Percentiles rank a stretch among this genome's conserved stretches.
These are phyloP conservation scores for Corythoichthys haematopterus DNA, from an alignment of 2,113 vertebrate genomes.

Conservation along the genomic window DNA sequence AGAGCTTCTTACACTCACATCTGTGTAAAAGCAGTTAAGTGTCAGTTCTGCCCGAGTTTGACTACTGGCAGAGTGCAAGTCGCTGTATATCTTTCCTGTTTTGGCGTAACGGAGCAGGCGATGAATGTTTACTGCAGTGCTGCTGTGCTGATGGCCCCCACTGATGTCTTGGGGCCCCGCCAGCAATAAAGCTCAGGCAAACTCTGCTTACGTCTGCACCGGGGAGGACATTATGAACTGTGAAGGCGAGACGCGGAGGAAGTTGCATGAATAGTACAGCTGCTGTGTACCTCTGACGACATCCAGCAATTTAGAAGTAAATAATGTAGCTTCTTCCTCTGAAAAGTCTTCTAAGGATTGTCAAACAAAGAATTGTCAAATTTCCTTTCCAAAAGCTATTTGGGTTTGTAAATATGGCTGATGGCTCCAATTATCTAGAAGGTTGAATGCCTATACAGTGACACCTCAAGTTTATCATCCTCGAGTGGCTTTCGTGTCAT, in stretches of 20 bases:
- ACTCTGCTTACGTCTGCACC: conserved; percentile 11
- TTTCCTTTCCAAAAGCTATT: background rate
- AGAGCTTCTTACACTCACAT: background rate
- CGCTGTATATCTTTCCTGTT: conserved; percentile 28
- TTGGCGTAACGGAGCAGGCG: conserved; percentile 28
- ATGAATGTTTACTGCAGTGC: conserved; percentile 39
- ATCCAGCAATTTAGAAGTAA: background rate
- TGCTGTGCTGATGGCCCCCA: conserved; percentile 27
- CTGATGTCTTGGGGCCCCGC: conserved; percentile 29
- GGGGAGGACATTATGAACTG: conserved; percentile 25
- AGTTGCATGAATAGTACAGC: background rate
- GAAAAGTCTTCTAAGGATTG: background rate
- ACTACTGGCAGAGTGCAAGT: conserved; percentile 3
- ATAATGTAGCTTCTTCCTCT: background rate
- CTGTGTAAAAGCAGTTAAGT: background rate
- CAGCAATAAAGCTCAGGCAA: conserved; percentile 31
- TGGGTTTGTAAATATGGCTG: too few species aligned
- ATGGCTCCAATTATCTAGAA: too few species aligned
- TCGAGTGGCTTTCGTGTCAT: too few species aligned
- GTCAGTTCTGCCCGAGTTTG: conserved; percentile 13
- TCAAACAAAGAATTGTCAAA: background rate
- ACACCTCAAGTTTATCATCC: too few species aligned
- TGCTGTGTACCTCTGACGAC: conserved; percentile 12
- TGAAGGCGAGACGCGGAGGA: background rate
- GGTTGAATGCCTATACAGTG: too few species aligned